Evolutionary conservation across 2,797 vertebrate species (phyloP).

Genomic region (Sebastes trivittatus): DNA sequence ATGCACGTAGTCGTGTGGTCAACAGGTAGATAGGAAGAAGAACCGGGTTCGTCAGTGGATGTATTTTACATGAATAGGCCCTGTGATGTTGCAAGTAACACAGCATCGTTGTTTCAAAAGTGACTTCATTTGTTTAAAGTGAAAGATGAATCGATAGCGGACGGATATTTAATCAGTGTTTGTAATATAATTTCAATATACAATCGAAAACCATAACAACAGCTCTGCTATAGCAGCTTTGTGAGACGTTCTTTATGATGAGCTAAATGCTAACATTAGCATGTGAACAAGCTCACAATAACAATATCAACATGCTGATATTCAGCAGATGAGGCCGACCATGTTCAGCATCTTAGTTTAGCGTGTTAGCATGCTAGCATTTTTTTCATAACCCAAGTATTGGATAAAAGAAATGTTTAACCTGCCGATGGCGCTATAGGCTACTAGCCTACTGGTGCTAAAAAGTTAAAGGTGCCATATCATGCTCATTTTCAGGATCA

Average conservation of each 20-base stretch:
- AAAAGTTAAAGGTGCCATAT: too few species aligned
- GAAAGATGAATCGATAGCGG: background rate
- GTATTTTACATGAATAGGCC: conserved; percentile 6
- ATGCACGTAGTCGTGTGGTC: conserved; percentile 1
- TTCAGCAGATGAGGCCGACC: background rate
- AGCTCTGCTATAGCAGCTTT: background rate
- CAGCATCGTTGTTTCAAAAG: background rate
- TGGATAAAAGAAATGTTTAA: too few species aligned
- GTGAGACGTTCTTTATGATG: background rate
- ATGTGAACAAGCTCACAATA: background rate
- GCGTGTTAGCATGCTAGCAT: background rate
- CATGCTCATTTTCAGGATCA: too few species aligned
- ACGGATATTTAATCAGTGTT: background rate
- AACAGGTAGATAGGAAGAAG: background rate
- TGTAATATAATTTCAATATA: too few species aligned
- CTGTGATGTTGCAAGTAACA: background rate
- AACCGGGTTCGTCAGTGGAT: background rate
- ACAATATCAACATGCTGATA: background rate
- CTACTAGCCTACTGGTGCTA: too few species aligned
- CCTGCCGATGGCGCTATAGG: too few species aligned
- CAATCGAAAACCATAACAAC: too few species aligned
- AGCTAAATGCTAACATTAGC: background rate
- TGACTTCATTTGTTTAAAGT: background rate
- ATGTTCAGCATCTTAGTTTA: background rate
- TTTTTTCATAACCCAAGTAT: too few species aligned